A percentile compares a stretch with the other conserved stretches of the same genome.
phyloP scores from a whole-genome alignment of 1,140 invertebrate genomes.

The Charaxes varanes region DNA sequence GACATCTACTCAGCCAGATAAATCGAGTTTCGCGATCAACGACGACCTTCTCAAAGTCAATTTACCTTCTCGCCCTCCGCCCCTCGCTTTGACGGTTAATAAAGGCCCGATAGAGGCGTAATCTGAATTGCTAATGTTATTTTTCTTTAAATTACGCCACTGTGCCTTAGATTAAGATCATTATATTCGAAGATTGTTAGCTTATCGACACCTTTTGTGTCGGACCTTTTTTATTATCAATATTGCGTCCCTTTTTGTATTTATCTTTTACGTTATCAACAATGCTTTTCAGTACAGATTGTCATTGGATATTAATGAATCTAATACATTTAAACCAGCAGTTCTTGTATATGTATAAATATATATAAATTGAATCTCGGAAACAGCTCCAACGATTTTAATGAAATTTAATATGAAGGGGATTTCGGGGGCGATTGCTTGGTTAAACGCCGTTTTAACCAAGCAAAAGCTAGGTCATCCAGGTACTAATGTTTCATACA shows the following conservation, averaged over 20 bases:
- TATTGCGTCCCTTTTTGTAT: constrained; percentile 4
- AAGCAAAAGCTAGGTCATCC: too few species aligned
- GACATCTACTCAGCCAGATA: constrained; percentile 33
- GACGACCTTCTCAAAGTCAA: constrained; percentile 49
- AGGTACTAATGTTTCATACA: too few species aligned
- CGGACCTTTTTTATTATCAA: constrained; percentile 20
- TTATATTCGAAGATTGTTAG: constrained; percentile 51
- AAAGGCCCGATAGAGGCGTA: constrained; percentile 47
- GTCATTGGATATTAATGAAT: too few species aligned
- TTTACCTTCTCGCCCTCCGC: constrained; percentile 41
- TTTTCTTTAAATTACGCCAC: constrained; percentile 67
- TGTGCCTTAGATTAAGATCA: constrained; percentile 42
- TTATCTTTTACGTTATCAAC: background rate
- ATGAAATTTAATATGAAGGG: too few species aligned
- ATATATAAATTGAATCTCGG: too few species aligned
- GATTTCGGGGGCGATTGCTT: too few species aligned
- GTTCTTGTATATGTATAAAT: too few species aligned
- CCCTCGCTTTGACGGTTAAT: constrained; percentile 60
- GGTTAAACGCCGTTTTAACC: too few species aligned
- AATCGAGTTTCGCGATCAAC: constrained; percentile 41
- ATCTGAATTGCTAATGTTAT: constrained; percentile 72
- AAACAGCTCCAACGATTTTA: too few species aligned
- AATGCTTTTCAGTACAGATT: too few species aligned
- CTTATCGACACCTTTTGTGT: constrained; percentile 30
- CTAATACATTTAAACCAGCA: background rate